Base-by-base conservation (phyloP, 2,888 invertebrate species). In the Hipparchia sbordonii region DNA sequence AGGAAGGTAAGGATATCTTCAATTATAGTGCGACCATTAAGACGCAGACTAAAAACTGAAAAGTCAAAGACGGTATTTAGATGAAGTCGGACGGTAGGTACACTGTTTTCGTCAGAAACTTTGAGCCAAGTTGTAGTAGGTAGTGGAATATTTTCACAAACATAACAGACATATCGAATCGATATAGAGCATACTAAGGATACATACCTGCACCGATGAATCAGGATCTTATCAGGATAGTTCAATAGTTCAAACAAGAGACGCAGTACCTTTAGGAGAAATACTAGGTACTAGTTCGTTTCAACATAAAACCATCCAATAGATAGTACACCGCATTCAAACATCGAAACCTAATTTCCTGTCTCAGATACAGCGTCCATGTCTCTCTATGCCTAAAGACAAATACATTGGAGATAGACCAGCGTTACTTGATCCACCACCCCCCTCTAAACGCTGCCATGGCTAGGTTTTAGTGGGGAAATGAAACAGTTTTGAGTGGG, bases 301-400 rank as follows among this genome's bases (percentile, higher is more conserved):
- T 46, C 13, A 61, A 80, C 84, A 87, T 84, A 82, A 78, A 75
- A 51, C 82, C 80, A 75, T 85, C 87, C 79, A 82, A 79, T 79
- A 77, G 84, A 85, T 83, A 82, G 79, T 82, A 77, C 76, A 79
- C 77, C 77, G 84, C 86, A 87, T 88, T 87, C 89, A 89, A 89
- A 91, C 89, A 89, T 87, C 88, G 89, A 92, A 93, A 93, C 92
- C 91, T 92, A 93, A 93, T 93, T 93, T 93, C 93, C 93, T 91
- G 92, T 92, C 92, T 92, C 88, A 92, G 92, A 90, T 92, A 90
- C 86, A 86, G 80, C 81, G 79, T 79, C 80, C 84, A 74, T 79
- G 84, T 82, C 81, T 85, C 82, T 88, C 86, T 89, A 85, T 88
- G 86, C 90, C 89, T 86, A 87, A 91, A 92, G 92, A 92, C 92